These are phyloP conservation scores for Melozone crissalis DNA, from an alignment of 2,113 vertebrate species.

Conservation along the genomic window DNA sequence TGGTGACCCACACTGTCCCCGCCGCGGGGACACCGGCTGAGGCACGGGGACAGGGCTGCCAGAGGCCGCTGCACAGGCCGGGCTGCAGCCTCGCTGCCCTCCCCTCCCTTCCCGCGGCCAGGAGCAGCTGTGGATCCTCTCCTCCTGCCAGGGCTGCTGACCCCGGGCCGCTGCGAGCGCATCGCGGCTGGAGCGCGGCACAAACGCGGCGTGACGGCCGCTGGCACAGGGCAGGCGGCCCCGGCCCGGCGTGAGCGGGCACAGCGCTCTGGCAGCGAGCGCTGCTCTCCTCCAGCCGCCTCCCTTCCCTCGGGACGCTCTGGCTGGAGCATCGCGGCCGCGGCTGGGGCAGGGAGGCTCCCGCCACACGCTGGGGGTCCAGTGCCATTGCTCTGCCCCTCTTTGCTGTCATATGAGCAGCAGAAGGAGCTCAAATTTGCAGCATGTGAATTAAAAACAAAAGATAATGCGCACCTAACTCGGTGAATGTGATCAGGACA, in stretches of 20 bases:
- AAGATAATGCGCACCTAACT: background rate
- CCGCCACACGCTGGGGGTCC: background rate
- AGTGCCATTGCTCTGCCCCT: background rate
- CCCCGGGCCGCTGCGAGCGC: background rate
- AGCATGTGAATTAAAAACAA: background rate
- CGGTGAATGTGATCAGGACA: background rate
- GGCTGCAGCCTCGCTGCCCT: background rate
- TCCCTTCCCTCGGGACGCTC: background rate
- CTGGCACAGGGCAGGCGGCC: background rate
- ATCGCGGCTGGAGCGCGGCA: background rate
- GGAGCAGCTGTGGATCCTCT: background rate
- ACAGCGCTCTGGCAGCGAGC: background rate
- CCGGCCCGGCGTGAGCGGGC: background rate
- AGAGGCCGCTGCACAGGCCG: background rate
- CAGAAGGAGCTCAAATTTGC: background rate
- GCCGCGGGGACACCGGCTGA: background rate
- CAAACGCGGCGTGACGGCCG: background rate
- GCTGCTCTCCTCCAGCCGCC: background rate
- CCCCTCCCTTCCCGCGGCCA: background rate
- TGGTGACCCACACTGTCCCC: background rate
- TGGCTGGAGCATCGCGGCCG: accelerated
- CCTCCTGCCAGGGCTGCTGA: background rate
- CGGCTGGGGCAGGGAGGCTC: background rate
- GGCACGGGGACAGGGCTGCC: too few relatives aligned
- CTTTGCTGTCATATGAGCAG: background rate